Base-by-base conservation (phyloP, 2,797 vertebrate genomes). In the Hyperoplus immaculatus region DNA sequence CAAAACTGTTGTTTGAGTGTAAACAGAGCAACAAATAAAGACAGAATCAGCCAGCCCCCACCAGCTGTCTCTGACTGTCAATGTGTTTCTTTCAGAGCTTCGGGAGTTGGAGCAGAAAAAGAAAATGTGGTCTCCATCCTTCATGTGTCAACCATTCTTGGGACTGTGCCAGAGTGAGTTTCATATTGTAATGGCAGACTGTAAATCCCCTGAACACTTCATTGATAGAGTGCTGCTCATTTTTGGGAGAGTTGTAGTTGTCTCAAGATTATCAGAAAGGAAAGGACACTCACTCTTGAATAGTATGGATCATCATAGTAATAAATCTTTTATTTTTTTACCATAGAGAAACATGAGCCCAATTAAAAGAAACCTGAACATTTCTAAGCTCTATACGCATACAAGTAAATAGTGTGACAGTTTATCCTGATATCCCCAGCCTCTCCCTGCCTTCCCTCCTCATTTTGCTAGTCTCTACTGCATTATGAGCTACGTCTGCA, bases 111-210 rank as follows among this genome's bases (percentile, higher is more conserved):
- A 89, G 55, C 80, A 77, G 72, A 81, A 72, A 58, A 58, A 8
- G 54, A 83, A 65, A 58, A 60, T 8, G 14, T 94, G 93, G 92
- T 87, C 82, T 62, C 88, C 91, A 0, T 91, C 91, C 29, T 92
- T 88, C 55, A 36, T 46, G 53, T 77, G 54, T 75, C 64, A 3
- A 9, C 72, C 84, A 8, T 56, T 72, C 16, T 13, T 70, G 57
- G 85, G 89, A 53, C 78, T 78, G 58, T 86, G 51, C 39, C 65
- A 77, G 75, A 69, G 94, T 94, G 88, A 89, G 90, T 92, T 75
- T 77, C 2, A 43, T 56, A 7, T 78, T 60, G 54, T 64, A 18
- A 55, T 39, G 6, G 38, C 62, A 55, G 29, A 53, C 5, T 69
- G 8, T 39, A 60, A 63, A 15, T 11, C 38, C 49, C 45, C 3